phyloP scores from a whole-genome alignment of 1,140 invertebrate species.

The Drosophila guanche region DNA sequence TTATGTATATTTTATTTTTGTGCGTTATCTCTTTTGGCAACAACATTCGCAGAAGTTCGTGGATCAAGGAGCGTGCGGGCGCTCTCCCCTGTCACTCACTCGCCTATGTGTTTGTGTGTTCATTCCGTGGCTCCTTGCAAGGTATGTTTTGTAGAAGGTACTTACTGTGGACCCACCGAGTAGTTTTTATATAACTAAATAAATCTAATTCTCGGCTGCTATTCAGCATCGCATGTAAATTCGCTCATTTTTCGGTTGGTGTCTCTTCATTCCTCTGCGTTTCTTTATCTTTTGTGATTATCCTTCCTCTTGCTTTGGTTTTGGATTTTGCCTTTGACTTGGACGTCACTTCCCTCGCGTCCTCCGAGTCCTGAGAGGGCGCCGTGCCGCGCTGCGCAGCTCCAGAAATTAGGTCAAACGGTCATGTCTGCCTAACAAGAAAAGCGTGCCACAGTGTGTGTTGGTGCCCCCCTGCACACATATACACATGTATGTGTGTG shows the following conservation, averaged over 20 bases:
- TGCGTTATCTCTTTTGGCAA: conserved; percentile 61
- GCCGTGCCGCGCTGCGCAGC: conserved; percentile 54
- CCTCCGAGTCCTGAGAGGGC: conserved; percentile 32
- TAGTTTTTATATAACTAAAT: no score
- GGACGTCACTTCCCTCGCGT: neutral
- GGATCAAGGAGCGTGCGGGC: no score
- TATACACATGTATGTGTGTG: conserved; percentile 12
- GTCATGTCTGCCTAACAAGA: conserved; percentile 70
- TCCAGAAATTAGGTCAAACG: conserved; percentile 76
- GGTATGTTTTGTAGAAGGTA: no score
- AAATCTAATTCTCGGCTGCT: no score
- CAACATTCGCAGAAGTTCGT: conserved; percentile 40
- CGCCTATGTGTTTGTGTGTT: conserved; percentile 32
- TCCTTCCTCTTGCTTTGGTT: neutral
- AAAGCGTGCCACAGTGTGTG: conserved; percentile 34
- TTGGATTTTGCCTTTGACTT: no score
- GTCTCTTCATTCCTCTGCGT: conserved; percentile 35
- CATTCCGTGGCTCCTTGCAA: conserved; percentile 24
- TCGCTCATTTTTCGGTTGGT: conserved; percentile 68
- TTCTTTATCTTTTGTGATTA: conserved; percentile 1
- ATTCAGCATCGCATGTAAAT: conserved; percentile 58
- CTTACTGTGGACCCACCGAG: no score
- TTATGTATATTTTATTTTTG: conserved; percentile 67
- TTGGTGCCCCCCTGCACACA: neutral
- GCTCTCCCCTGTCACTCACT: neutral